A percentile compares a stretch with the other conserved stretches of the same genome.
These are phyloP conservation scores for Drosophila neoperkinsi DNA, from an alignment of 2,888 invertebrate species.

Conservation along the genomic window DNA sequence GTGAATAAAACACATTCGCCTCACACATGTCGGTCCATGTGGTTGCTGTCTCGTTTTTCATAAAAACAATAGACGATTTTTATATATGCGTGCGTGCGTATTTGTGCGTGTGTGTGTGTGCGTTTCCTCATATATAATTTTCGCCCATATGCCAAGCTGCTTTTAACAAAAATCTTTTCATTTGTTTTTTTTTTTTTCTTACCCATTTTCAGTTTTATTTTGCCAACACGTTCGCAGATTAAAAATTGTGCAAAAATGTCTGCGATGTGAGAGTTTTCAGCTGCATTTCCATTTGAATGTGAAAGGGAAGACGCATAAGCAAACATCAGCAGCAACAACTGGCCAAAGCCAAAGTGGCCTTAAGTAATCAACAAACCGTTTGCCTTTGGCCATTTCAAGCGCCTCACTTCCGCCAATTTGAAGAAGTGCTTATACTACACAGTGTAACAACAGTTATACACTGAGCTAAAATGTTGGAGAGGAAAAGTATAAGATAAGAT, in stretches of 20 bases:
- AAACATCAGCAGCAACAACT: constrained; percentile 2
- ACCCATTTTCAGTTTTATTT: constrained; percentile 32
- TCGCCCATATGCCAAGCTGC: constrained; percentile 67
- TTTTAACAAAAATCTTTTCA: constrained; percentile 62
- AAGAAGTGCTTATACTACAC: constrained; percentile 3
- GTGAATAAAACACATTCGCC: constrained; percentile 44
- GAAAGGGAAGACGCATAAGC: background rate
- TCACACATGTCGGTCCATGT: constrained; percentile 49
- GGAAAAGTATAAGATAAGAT: background rate
- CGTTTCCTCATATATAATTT: constrained; percentile 55
- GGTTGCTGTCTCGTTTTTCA: constrained; percentile 50
- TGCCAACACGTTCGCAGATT: constrained; percentile 42
- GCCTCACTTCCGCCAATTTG: constrained; percentile 18
- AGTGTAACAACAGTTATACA: background rate
- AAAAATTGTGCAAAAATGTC: constrained; percentile 40
- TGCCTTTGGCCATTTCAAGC: constrained; percentile 10
- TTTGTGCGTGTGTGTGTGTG: constrained; percentile 13
- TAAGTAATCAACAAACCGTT: constrained; percentile 28
- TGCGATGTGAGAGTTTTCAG: constrained; percentile 12
- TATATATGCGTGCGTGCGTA: constrained; percentile 23
- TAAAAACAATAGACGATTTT: constrained; percentile 57
- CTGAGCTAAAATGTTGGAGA: background rate
- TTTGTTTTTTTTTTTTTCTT: background rate
- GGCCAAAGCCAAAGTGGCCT: constrained; percentile 28
- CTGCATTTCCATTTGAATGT: constrained; percentile 19